Evolutionary conservation across 1,140 invertebrate genomes (phyloP).

Genomic region (Panulirus ornatus): DNA sequence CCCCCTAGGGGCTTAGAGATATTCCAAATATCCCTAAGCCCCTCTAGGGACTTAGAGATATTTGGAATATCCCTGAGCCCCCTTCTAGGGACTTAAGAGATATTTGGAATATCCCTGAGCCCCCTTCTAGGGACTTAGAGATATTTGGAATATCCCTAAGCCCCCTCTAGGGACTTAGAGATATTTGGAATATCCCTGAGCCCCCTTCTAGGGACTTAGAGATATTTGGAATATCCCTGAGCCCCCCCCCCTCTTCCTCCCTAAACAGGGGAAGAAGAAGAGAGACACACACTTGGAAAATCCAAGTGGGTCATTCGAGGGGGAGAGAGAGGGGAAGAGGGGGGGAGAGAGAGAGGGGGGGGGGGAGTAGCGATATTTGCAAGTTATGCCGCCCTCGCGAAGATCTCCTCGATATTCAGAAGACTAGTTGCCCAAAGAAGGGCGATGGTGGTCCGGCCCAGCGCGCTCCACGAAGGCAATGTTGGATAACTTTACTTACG

Average conservation of each 20-base stretch:
- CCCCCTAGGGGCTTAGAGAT: too few species aligned
- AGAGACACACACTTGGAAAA: neutral
- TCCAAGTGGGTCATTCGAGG: neutral
- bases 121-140: neutral
- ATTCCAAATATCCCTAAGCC: too few species aligned
- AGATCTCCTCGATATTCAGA: too few species aligned
- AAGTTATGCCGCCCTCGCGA: too few species aligned
- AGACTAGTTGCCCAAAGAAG: too few species aligned
- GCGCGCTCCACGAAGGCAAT: too few species aligned
- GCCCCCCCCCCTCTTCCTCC: neutral
- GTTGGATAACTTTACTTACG: too few species aligned
- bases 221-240: neutral
- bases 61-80: too few species aligned
- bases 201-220: neutral
- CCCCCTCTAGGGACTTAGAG: neutral
- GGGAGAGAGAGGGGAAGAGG: neutral
- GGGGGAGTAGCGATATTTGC: neutral
- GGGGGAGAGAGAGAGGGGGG: neutral
- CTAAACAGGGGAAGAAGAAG: neutral
- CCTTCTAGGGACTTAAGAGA: too few species aligned
- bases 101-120: too few species aligned
- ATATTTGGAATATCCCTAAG: neutral
- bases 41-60: too few species aligned
- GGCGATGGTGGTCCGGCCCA: too few species aligned
- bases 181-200: neutral